A percentile compares a stretch with the other conserved stretches of the same genome.
These are phyloP conservation scores for Maniola jurtina DNA, from an alignment of 1,140 invertebrate species.

Conservation along the genomic window DNA sequence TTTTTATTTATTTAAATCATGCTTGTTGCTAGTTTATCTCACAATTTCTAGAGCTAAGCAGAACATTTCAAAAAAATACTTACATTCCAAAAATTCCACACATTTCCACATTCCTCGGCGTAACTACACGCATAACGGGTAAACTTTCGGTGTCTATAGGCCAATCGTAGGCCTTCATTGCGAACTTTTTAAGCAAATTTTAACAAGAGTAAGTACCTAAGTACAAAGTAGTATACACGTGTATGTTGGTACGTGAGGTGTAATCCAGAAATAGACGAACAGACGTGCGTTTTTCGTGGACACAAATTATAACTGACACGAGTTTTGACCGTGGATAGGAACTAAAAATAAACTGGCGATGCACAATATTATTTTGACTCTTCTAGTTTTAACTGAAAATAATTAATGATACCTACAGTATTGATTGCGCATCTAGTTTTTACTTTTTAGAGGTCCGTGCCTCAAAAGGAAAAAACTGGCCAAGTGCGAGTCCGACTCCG, in stretches of 20 bases:
- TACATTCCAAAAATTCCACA: conserved; percentile 67
- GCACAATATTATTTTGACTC: too few species aligned
- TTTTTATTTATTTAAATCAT: too few species aligned
- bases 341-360: conserved; percentile 42
- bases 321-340: conserved; percentile 36
- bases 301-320: conserved; percentile 21
- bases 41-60: background rate
- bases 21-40: too few species aligned
- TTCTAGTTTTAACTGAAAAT: too few species aligned
- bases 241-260: background rate
- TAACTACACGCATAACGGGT: conserved; percentile 67
- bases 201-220: background rate
- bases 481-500: too few species aligned
- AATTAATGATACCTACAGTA: too few species aligned
- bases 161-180: conserved; percentile 64
- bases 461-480: too few species aligned
- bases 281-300: background rate
- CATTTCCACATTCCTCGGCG: conserved; percentile 61
- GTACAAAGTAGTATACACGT: too few species aligned
- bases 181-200: conserved; percentile 8
- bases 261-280: background rate
- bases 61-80: conserved; percentile 35
- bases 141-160: conserved; percentile 61
- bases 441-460: too few species aligned
- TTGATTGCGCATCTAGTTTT: too few species aligned